These are phyloP conservation scores for Tylochromis polylepis DNA, from an alignment of 2,113 vertebrate genomes.

Conservation along the genomic window DNA sequence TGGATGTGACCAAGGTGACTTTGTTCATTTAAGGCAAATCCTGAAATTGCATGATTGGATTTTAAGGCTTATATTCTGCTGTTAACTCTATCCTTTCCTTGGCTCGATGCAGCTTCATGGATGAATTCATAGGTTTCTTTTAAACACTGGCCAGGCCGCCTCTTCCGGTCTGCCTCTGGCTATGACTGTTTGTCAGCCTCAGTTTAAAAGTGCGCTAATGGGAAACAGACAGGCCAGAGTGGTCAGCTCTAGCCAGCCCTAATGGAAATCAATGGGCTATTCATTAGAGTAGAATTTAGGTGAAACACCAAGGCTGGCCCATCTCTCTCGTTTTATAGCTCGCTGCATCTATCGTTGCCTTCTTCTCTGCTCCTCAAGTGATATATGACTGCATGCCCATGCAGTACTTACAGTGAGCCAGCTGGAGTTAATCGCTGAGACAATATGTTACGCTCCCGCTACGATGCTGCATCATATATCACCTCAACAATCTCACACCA, in stretches of 20 bases:
- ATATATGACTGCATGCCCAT: constrained; percentile 33
- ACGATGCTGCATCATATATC: neutral
- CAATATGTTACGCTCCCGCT: constrained; percentile 10
- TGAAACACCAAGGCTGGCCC: constrained; percentile 25
- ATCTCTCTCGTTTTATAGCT: constrained; percentile 27
- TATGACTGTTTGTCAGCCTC: constrained; percentile 46
- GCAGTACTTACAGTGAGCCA: constrained; percentile 2
- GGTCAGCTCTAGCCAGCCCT: constrained; percentile 40
- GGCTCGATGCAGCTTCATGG: neutral
- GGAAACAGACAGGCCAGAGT: constrained; percentile 72
- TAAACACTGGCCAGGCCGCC: neutral
- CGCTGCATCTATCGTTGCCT: constrained; percentile 9
- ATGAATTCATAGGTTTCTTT: constrained; percentile 19
- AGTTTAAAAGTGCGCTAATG: constrained; percentile 68
- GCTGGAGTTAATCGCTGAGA: constrained; percentile 31
- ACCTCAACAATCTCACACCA: neutral
- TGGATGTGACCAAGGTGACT: neutral
- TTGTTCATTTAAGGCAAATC: neutral
- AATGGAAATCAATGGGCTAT: constrained; percentile 81
- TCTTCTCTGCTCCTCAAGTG: neutral
- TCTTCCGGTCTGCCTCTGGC: constrained; percentile 22
- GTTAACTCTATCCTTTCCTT: neutral
- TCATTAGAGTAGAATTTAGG: constrained; percentile 76
- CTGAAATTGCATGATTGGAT: neutral
- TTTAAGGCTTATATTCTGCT: neutral